phyloP scores from a whole-genome alignment of 2,113 vertebrate species.

The Xiphophorus hellerii region DNA sequence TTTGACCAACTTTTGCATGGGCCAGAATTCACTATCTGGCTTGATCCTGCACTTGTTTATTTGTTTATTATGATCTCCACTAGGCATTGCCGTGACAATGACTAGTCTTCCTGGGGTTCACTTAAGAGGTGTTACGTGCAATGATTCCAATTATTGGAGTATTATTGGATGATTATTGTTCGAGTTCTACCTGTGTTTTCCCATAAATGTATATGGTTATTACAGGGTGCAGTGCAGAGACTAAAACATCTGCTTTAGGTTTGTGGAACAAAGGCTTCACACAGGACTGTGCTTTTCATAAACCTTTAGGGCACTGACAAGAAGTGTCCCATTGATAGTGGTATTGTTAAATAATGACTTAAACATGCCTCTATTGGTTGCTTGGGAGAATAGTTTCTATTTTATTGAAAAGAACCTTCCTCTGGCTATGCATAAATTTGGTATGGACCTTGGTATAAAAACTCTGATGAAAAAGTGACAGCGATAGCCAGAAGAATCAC shows the following conservation, averaged over 20 bases:
- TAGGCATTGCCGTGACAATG: too few species aligned
- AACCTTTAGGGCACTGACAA: conserved; percentile 55
- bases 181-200: conserved; percentile 41
- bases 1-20: not conserved
- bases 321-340: conserved; percentile 56
- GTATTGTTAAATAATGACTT: conserved; percentile 59
- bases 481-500: not conserved
- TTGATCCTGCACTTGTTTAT: not conserved
- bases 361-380: conserved; percentile 40
- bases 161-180: conserved; percentile 23
- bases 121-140: conserved; percentile 26
- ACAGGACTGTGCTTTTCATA: conserved; percentile 46
- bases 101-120: not conserved
- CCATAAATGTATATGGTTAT: conserved; percentile 59
- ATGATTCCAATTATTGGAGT: conserved; percentile 46
- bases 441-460: conserved; percentile 9
- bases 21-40: not conserved
- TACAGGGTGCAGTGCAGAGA: conserved; percentile 53
- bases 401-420: conserved; percentile 49
- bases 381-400: conserved; percentile 31
- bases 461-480: conserved; percentile 1
- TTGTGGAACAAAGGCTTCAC: conserved; percentile 48
- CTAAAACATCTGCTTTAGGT: conserved; percentile 67
- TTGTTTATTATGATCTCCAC: too few species aligned
- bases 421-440: not conserved